Percentiles rank a stretch among this genome's conserved stretches.
Conservation (phyloP, 2,797 vertebrate genomes). For the Sciurus vulgaris region DNA sequence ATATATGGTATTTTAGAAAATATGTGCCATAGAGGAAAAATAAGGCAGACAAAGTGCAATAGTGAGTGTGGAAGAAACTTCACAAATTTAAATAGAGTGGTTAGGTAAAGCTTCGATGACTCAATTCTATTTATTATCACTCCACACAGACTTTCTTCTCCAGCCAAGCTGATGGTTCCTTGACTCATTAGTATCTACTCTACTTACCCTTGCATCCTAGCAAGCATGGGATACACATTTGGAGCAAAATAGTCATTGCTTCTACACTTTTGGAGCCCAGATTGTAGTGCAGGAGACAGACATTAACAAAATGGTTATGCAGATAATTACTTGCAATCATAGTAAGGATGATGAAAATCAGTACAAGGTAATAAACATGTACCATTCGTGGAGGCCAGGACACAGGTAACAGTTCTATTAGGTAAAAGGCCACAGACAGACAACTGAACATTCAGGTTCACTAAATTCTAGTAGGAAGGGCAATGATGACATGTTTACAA, state of each 20-base stretch:
- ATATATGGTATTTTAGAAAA: conserved; percentile 25
- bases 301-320: conserved; percentile 41
- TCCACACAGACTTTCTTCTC: conserved; percentile 16
- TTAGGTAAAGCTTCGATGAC: conserved; percentile 15
- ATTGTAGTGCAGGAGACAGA: neutral
- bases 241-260: conserved; percentile 40
- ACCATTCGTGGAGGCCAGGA: neutral
- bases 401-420: neutral
- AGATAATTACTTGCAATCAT: conserved; percentile 60
- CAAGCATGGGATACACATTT: neutral
- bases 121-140: neutral
- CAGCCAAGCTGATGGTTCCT: conserved; percentile 12
- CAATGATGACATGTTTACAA: neutral
- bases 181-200: conserved; percentile 1
- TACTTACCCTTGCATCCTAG: conserved; percentile 16
- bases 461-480: conserved; percentile 34
- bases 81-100: conserved; percentile 50
- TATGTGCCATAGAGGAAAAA: conserved; percentile 44
- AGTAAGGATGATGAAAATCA: conserved; percentile 60
- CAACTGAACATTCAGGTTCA: conserved; percentile 25
- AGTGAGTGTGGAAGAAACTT: conserved; percentile 25
- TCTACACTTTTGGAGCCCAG: neutral
- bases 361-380: neutral
- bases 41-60: neutral
- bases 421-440: conserved; percentile 8